phyloP scores from a whole-genome alignment of 2,797 vertebrate species.

The Setipinna tenuifilis region DNA sequence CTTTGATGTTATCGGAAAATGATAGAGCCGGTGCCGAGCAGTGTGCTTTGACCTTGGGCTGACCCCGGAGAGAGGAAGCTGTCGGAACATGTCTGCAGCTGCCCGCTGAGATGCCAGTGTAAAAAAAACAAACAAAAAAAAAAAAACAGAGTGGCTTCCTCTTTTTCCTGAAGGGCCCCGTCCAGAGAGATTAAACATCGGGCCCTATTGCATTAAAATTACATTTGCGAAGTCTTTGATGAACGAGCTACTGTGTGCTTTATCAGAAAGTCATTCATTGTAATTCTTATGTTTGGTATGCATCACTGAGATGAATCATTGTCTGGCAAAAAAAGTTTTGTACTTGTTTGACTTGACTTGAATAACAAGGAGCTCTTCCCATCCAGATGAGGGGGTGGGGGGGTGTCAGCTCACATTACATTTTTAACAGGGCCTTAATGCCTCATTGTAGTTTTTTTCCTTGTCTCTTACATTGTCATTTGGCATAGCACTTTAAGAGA shows the following conservation, averaged over 20 bases:
- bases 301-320: neutral
- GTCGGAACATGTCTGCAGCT: constrained; percentile 22
- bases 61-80: neutral
- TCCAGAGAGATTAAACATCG: neutral
- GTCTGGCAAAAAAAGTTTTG: neutral
- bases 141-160: neutral
- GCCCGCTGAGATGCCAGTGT: constrained; percentile 10
- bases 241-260: constrained; percentile 5
- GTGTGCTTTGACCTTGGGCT: constrained; percentile 56
- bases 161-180: neutral
- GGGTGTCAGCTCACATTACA: neutral
- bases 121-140: neutral
- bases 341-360: neutral
- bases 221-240: constrained; percentile 1
- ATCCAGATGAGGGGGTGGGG: neutral
- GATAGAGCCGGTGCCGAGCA: constrained; percentile 47
- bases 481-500: neutral
- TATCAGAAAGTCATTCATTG: neutral
- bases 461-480: neutral
- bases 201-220: constrained; percentile 1
- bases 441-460: neutral
- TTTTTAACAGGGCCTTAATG: constrained; percentile 1
- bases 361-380: constrained; percentile 1
- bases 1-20: constrained; percentile 38
- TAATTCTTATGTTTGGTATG: neutral